phyloP scores from a whole-genome alignment of 2,113 vertebrate genomes.

The Saimiri boliviensis region DNA sequence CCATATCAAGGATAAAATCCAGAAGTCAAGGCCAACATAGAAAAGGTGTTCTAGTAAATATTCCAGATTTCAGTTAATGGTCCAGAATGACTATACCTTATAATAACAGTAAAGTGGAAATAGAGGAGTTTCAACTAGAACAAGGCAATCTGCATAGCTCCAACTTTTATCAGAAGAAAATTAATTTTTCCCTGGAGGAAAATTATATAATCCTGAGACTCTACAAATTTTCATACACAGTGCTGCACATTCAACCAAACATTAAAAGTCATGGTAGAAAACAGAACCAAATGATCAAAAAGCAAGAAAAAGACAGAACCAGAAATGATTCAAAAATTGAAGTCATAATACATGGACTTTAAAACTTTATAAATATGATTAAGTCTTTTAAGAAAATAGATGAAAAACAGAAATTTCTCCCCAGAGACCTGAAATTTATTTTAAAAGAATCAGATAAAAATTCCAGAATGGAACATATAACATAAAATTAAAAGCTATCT shows the following conservation, averaged over 20 bases:
- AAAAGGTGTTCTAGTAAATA: neutral
- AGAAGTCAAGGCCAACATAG: neutral
- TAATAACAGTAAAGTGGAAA: neutral
- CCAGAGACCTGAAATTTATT: neutral
- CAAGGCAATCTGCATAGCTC: neutral
- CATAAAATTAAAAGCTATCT: neutral
- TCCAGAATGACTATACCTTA: neutral
- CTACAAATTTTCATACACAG: neutral
- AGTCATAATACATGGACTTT: neutral
- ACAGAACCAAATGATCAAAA: neutral
- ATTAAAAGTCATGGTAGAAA: neutral
- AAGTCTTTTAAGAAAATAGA: neutral
- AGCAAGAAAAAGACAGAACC: neutral
- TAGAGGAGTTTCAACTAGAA: neutral
- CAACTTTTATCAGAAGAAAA: neutral
- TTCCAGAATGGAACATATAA: neutral
- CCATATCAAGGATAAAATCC: neutral
- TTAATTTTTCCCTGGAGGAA: neutral
- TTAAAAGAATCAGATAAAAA: neutral
- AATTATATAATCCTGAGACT: neutral
- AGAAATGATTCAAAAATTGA: neutral
- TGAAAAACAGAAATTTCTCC: neutral
- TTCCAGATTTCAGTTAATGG: neutral
- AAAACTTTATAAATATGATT: slow-evolving; percentile 8
- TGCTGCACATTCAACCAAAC: neutral